phyloP scores from a whole-genome alignment of 2,888 invertebrate genomes.

The Plebejus melissa region DNA sequence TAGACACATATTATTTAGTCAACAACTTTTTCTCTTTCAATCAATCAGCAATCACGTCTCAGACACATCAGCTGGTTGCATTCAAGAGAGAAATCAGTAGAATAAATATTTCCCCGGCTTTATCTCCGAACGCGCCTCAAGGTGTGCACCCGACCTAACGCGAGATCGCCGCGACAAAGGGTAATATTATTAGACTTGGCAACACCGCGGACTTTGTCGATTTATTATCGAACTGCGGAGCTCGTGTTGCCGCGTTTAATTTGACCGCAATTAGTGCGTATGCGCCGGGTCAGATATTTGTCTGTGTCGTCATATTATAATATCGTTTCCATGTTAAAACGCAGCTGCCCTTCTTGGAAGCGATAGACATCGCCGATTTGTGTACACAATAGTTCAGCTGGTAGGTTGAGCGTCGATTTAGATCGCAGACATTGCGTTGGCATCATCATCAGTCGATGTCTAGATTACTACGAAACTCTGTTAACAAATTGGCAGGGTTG shows the following conservation, averaged over 20 bases:
- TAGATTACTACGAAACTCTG: background rate
- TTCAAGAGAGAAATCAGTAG: background rate
- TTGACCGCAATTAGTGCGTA: constrained; percentile 35
- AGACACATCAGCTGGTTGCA: background rate
- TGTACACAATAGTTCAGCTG: constrained; percentile 12
- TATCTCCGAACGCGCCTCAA: background rate
- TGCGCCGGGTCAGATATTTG: constrained; percentile 33
- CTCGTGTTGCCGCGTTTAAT: constrained; percentile 37
- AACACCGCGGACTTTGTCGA: constrained; percentile 46
- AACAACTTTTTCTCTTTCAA: background rate
- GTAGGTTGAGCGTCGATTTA: background rate
- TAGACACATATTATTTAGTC: background rate
- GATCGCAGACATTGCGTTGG: background rate
- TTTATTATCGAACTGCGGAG: constrained; percentile 51
- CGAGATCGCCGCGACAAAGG: constrained; percentile 48
- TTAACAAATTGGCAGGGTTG: background rate
- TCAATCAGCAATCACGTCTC: background rate
- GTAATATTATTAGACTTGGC: constrained; percentile 68
- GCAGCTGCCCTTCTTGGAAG: constrained; percentile 24
- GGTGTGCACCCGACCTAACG: constrained; percentile 4
- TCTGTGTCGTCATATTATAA: constrained; percentile 32
- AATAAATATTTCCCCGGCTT: background rate
- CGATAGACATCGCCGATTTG: background rate
- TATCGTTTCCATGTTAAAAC: constrained; percentile 23
- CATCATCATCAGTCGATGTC: background rate